Evolutionary conservation across 2,113 vertebrate species (phyloP), one percentile per base, ranked within the genome.

Genomic region (Zapus hudsonius): DNA sequence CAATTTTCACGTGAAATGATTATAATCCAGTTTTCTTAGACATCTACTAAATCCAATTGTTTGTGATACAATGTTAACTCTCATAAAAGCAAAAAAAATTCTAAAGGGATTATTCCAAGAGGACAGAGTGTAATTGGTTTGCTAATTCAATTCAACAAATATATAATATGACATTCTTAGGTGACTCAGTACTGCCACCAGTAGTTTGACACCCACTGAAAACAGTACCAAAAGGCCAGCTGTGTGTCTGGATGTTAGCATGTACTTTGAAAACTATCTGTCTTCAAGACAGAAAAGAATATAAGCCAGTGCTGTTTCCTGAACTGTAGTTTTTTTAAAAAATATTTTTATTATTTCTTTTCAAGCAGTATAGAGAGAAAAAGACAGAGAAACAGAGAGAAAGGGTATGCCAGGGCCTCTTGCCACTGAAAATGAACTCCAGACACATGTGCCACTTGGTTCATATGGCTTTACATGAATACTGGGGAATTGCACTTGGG

Each of bases 251-350:
- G 73, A 66, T 25, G 1, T 0, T 19, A 52, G 67, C n/a, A 25
- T 57, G n/a, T 17, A 1, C 31, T 67, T 25, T 72, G 38, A 73
- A 38, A 42, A 22, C 25, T 3, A 5, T 16, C 38, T 12, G 20
- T 38, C 27, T 90, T 57, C 64, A n/a, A 23, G 10, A n/a, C 31
- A 42, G 74, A 47, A 42, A 69, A 11, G 0, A 3, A 1, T 1
- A 9, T 10, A 12, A 57, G 36, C 10, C 4, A 3, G 36, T 0
- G 0, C 20, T 1, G 3, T 12, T 23, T 25, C 9, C n/a, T 72
- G 23, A 16, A 15, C 23, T 6, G 0, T 47, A 7, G 2, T 1
- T 42, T 3, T 9, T 7, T 47, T 47, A 8, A 47, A 47, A 47
- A 47, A 7, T 47, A 47, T 47, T 47, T 47, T 47, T 47, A 47